Conservation (phyloP, 1,140 invertebrate genomes). For the Microplitis demolitor region DNA sequence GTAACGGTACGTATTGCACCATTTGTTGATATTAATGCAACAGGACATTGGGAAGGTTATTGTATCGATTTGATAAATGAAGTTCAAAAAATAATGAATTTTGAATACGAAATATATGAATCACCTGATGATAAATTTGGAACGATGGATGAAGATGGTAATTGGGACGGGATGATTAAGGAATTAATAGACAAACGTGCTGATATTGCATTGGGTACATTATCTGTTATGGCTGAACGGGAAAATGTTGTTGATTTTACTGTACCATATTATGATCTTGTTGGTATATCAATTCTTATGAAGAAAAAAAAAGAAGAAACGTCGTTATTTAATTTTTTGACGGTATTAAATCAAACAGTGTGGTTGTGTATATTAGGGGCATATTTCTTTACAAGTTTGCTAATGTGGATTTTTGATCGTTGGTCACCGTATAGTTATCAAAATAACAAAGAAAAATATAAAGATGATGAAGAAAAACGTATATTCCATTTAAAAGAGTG, state of each 20-base stretch:
- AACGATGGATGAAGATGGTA: slow-evolving; percentile 80
- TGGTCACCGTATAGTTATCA: slow-evolving; percentile 96
- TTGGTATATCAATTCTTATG: slow-evolving; percentile 93
- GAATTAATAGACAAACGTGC: slow-evolving; percentile 90
- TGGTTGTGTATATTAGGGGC: slow-evolving; percentile 96
- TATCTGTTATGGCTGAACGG: slow-evolving; percentile 92
- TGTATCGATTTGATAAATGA: slow-evolving; percentile 91
- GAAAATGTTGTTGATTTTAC: slow-evolving; percentile 94
- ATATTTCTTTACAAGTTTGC: slow-evolving; percentile 91
- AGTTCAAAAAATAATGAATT: slow-evolving; percentile 80
- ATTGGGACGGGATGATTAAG: slow-evolving; percentile 92
- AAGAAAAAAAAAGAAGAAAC: slow-evolving; percentile 78
- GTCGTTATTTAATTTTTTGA: slow-evolving; percentile 95
- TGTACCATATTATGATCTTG: slow-evolving; percentile 93
- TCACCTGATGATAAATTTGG: slow-evolving; percentile 82
- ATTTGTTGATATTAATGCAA: slow-evolving; percentile 77
- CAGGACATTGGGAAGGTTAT: slow-evolving; percentile 82
- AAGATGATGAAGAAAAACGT: slow-evolving; percentile 91
- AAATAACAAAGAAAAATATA: slow-evolving; percentile 92
- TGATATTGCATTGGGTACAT: slow-evolving; percentile 85
- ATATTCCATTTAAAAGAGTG: slow-evolving; percentile 96
- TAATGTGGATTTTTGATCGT: slow-evolving; percentile 95
- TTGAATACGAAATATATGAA: slow-evolving; percentile 86
- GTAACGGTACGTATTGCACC: slow-evolving; percentile 83
- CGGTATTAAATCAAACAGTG: slow-evolving; percentile 92